A percentile compares a stretch with the other conserved stretches of the same genome.
Evolutionary conservation across 2,888 invertebrate genomes (phyloP).

Genomic region (Caenorhabditis panamensis): DNA sequence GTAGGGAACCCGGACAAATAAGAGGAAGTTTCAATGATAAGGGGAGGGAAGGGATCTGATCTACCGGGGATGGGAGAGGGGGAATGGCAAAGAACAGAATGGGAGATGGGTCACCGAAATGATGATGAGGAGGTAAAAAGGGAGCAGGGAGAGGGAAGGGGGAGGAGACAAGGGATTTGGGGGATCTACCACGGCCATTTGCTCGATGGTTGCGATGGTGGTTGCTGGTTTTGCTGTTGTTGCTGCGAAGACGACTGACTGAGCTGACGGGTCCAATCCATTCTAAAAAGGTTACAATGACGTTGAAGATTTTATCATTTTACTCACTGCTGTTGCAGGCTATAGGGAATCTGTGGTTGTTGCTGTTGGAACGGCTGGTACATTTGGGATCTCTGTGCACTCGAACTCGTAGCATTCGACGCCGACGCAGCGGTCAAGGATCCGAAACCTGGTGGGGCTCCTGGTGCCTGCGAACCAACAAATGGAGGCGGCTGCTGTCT

Average conservation of each 20-base stretch:
- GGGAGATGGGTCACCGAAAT: conserved; percentile 2
- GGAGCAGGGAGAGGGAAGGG: neutral
- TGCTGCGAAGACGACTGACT: conserved; percentile 25
- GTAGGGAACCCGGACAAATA: conserved; percentile 6
- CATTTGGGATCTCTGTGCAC: conserved; percentile 4
- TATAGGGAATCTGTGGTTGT: conserved; percentile 15
- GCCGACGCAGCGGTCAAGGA: conserved; percentile 6
- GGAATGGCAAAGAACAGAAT: conserved; percentile 5
- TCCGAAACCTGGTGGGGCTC: conserved; percentile 43
- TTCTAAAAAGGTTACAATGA: neutral
- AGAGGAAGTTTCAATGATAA: conserved; percentile 7
- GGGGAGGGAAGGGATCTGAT: neutral
- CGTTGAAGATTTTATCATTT: too few relatives aligned
- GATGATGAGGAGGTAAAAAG: neutral
- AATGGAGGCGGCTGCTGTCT: conserved; percentile 40
- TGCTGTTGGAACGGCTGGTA: conserved; percentile 6
- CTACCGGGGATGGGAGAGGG: conserved; percentile 18
- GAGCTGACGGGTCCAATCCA: conserved; percentile 41
- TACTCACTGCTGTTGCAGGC: conserved; percentile 2
- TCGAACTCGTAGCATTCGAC: neutral
- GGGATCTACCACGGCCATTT: conserved; percentile 37
- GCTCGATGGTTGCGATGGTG: neutral
- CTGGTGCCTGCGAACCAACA: conserved; percentile 16
- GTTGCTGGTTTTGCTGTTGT: conserved; percentile 18
- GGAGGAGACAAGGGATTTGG: too few relatives aligned